Conservation (phyloP, 1,140 invertebrate genomes). For the Drosophila cardini region DNA sequence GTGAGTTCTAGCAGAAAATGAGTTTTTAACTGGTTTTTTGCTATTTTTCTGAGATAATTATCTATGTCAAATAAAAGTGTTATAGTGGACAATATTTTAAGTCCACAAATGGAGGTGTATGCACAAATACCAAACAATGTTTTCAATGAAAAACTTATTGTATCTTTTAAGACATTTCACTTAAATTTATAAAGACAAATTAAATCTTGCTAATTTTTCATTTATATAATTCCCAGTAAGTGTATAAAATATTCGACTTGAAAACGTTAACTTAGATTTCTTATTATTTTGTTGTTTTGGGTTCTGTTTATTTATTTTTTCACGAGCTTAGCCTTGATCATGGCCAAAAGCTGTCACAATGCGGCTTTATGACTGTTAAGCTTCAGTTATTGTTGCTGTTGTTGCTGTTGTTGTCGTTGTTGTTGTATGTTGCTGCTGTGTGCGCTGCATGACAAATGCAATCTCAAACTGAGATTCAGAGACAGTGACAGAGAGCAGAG, state of each 20-base stretch:
- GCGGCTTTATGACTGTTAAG: conserved; percentile 46
- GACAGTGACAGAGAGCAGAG: not conserved
- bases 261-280: not conserved
- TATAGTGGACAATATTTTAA: too few relatives aligned
- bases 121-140: too few relatives aligned
- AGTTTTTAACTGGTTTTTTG: too few relatives aligned
- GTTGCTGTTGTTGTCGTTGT: conserved; percentile 16
- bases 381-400: conserved; percentile 20
- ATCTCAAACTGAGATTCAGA: conserved; percentile 20
- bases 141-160: too few relatives aligned
- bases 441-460: conserved; percentile 56
- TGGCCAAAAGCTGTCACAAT: conserved; percentile 52
- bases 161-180: too few relatives aligned
- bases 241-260: not conserved
- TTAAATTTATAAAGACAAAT: too few relatives aligned
- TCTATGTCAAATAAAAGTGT: too few relatives aligned
- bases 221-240: not conserved
- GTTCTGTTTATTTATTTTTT: conserved; percentile 30
- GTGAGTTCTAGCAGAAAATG: too few relatives aligned
- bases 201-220: too few relatives aligned
- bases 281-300: conserved; percentile 8
- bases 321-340: conserved; percentile 57
- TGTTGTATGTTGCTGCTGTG: conserved; percentile 16
- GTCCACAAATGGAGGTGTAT: too few relatives aligned
- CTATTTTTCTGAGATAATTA: too few relatives aligned